Evolutionary conservation across 2,797 vertebrate genomes (phyloP).

Genomic region (Dendrocincla fuliginosa): DNA sequence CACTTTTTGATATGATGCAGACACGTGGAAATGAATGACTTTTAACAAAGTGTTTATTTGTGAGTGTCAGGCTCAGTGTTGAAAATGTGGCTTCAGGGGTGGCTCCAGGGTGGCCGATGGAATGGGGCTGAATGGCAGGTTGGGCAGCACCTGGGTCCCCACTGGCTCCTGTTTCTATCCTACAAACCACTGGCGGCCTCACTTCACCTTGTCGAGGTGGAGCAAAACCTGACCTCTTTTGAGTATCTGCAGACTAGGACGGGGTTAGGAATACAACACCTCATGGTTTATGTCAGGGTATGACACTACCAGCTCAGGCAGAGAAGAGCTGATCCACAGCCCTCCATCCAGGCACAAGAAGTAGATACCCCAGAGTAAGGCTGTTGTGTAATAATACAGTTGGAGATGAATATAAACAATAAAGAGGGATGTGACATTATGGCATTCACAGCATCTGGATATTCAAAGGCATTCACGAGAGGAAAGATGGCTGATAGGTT

Average conservation of each 20-base stretch:
- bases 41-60: not conserved
- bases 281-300: not conserved
- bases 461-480: not conserved
- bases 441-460: not conserved
- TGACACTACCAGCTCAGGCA: not conserved
- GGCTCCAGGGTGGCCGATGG: not conserved
- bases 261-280: not conserved
- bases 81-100: not conserved
- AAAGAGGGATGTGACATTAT: fast-evolving
- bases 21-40: not conserved
- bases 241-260: not conserved
- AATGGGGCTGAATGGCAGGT: not conserved
- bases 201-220: not conserved
- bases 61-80: not conserved
- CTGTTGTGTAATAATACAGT: not conserved
- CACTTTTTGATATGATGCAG: not conserved
- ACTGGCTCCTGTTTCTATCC: fast-evolving
- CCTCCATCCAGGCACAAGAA: not conserved
- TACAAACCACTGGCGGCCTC: not conserved
- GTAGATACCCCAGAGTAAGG: not conserved
- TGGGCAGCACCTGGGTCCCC: fast-evolving
- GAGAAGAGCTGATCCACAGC: not conserved
- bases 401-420: not conserved
- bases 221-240: not conserved
- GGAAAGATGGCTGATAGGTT: not conserved